Percentiles rank a stretch among this genome's conserved stretches.
Conservation (phyloP, 2,888 invertebrate genomes). For the Sepiola atlantica region DNA sequence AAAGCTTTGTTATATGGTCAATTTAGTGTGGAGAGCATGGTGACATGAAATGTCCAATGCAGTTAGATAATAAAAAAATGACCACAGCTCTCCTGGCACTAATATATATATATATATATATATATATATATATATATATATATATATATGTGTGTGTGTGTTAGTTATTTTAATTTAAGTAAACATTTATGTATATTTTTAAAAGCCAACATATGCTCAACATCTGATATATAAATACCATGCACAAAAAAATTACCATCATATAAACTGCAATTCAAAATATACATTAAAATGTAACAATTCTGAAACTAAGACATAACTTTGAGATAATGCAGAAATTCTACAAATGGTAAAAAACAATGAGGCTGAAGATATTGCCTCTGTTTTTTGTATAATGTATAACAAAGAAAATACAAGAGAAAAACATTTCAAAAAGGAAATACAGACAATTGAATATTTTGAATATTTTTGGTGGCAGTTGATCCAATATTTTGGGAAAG, state of each 20-base stretch:
- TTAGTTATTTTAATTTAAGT: too few species aligned
- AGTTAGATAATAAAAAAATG: not conserved
- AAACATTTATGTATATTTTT: too few species aligned
- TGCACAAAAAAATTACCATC: not conserved
- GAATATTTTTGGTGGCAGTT: not conserved
- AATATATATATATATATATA: not conserved
- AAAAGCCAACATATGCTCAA: too few species aligned
- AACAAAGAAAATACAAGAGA: not conserved
- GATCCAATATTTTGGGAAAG: not conserved
- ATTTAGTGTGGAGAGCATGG: too few species aligned
- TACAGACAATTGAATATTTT: not conserved
- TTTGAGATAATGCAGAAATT: not conserved
- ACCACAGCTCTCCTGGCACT: not conserved
- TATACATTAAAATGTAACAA: not conserved
- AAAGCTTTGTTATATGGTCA: too few species aligned
- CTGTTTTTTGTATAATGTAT: not conserved
- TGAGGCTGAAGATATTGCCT: not conserved
- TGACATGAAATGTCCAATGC: not conserved
- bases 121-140: slow-evolving; percentile 32
- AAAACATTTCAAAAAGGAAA: not conserved
- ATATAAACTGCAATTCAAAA: not conserved
- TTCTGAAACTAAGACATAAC: not conserved
- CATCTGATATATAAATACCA: not conserved
- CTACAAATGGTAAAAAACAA: not conserved
- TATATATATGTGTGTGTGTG: not conserved